Evolutionary conservation across 2,888 invertebrate genomes (phyloP).

Genomic region (Heteromurus nitidus): DNA sequence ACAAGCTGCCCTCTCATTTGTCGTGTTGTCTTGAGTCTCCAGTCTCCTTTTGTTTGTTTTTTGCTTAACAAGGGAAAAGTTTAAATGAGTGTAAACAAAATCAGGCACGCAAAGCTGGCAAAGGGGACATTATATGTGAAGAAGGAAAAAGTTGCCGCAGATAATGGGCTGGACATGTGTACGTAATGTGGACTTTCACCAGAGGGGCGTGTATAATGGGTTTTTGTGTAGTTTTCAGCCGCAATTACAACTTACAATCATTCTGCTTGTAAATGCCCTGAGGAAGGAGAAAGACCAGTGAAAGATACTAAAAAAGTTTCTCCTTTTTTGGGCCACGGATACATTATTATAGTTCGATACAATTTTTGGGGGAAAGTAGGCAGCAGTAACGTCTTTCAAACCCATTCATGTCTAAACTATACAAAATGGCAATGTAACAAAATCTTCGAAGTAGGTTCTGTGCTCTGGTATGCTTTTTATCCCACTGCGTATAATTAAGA

Average conservation of each 20-base stretch:
- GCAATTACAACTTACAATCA: too few relatives aligned
- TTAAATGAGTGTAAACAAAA: slow-evolving; percentile 5
- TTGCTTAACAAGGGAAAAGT: slow-evolving; percentile 1
- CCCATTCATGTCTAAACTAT: too few relatives aligned
- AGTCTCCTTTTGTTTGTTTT: neutral
- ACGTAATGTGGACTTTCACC: slow-evolving; percentile 2
- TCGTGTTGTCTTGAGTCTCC: neutral
- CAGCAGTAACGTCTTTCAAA: too few relatives aligned
- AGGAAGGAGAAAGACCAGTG: neutral
- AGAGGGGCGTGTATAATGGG: neutral
- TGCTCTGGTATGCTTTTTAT: too few relatives aligned
- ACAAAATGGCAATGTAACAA: too few relatives aligned
- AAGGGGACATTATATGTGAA: neutral
- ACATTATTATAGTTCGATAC: too few relatives aligned
- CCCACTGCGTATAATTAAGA: too few relatives aligned
- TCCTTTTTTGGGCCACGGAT: too few relatives aligned
- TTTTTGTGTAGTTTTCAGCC: too few relatives aligned
- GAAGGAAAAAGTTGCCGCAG: neutral
- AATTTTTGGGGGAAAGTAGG: too few relatives aligned
- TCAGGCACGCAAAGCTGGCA: neutral
- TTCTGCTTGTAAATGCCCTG: neutral
- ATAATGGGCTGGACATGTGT: neutral
- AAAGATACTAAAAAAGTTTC: neutral
- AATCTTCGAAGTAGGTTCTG: too few relatives aligned
- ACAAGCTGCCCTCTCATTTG: too few relatives aligned